Evolutionary conservation across 2,888 invertebrate species (phyloP), one percentile per base, ranked within the genome.

Genomic region (Meliscaeva auricollis): DNA sequence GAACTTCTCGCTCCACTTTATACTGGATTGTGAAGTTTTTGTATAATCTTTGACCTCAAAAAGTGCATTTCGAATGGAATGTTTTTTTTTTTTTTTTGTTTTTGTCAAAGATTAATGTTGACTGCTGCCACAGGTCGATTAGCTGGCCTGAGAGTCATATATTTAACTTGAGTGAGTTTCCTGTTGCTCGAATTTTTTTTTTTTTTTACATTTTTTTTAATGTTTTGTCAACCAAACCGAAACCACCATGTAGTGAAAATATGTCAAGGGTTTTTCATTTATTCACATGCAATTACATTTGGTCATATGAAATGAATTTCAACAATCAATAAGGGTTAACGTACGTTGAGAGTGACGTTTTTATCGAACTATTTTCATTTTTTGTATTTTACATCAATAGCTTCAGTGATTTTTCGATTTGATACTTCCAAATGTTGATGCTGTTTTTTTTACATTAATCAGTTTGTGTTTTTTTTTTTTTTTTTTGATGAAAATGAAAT

Each of bases 31-130:
- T 58, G 50, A 32, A 41, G 62, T 78, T 68, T 38, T 38, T 22
- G 56, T 69, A 41, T 54, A 79, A 79, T 74, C 74, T 62, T 74
- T 84, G 84, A 80, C 79, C 84, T 58, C 38, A 54, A 66, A 79
- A 84, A 84, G 46, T 79, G 75, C 66, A 70, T 38, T 83, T 68
- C 72, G 38, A 35, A 64, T 77, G 77, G 38, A 66, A 69, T 35
- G 35, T 4, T 35, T 48, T 32, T 48, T 35, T 66, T 64, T 9
- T 6, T 9, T 48, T 41, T 62, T 22, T n/a, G n/a, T 46, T 46
- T 64, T 76, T 48, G 41, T 35, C 44, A 15, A 52, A 54, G 80
- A 84, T 75, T 84, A 80, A 84, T 84, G 79, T 58, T 75, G 75
- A 35, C 75, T 52, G 50, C 75, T 56, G 69, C 22, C 48, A 78